Evolutionary conservation across 92 coral and sea anemone species (phyloP).

Genomic region (Ricordea florida): DNA sequence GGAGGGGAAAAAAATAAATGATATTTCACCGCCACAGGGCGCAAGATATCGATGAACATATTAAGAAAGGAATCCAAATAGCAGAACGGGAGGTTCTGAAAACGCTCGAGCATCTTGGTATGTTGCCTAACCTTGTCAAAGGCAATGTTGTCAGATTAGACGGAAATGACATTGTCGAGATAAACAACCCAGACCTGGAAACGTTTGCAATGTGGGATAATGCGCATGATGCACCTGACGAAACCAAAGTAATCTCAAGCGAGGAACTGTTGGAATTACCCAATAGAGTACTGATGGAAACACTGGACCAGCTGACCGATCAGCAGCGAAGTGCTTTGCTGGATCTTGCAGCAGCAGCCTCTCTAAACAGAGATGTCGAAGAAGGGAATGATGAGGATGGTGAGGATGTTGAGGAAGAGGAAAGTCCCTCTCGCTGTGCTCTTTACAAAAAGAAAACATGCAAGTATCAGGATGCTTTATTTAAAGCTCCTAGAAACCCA

Average conservation of each 20-base stretch:
- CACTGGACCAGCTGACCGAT: slow-evolving; percentile 1
- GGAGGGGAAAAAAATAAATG: background rate
- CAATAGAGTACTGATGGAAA: slow-evolving; percentile 21
- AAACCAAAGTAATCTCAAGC: slow-evolving; percentile 34
- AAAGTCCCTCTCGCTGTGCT: slow-evolving; percentile 34
- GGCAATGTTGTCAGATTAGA: slow-evolving; percentile 30
- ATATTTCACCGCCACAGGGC: slow-evolving; percentile 1
- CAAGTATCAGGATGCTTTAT: slow-evolving; percentile 16
- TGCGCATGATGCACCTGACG: slow-evolving; percentile 32
- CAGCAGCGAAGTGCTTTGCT: background rate
- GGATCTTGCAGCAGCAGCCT: slow-evolving; percentile 13
- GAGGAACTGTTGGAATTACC: slow-evolving; percentile 43
- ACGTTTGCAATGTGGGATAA: slow-evolving; percentile 24
- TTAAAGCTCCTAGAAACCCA: slow-evolving; percentile 39
- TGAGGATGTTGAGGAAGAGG: slow-evolving; percentile 7
- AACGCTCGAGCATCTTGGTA: slow-evolving; percentile 30
- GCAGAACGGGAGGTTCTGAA: slow-evolving; percentile 51
- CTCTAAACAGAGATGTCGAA: background rate
- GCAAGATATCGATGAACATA: background rate
- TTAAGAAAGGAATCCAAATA: slow-evolving; percentile 23
- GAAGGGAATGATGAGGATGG: background rate
- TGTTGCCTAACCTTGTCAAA: slow-evolving; percentile 24
- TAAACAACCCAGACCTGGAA: slow-evolving; percentile 30
- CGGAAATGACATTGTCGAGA: slow-evolving; percentile 2
- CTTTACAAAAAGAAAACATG: slow-evolving; percentile 29